Conservation (phyloP, 2,888 invertebrate species). For the Drosophila picticornis region DNA sequence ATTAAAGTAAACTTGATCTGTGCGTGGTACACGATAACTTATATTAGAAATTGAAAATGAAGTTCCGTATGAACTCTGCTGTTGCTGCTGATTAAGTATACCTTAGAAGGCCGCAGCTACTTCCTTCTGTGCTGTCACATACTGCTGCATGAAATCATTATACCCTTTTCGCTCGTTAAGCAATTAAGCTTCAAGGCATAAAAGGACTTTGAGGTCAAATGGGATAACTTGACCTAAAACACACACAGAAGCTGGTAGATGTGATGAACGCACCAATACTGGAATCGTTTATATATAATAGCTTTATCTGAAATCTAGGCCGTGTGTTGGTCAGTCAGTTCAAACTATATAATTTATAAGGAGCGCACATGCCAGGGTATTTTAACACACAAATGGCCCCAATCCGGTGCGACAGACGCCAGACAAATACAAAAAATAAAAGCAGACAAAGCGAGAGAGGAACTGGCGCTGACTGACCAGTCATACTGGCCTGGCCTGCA, state of each 20-base stretch:
- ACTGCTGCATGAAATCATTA: neutral
- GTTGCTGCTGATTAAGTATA: neutral
- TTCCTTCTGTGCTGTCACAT: neutral
- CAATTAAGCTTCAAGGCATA: neutral
- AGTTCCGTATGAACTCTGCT: too few species aligned
- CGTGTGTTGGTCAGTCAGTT: neutral
- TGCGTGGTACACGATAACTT: neutral
- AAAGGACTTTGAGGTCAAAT: constrained; percentile 1
- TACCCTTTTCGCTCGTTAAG: neutral
- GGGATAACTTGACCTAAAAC: constrained; percentile 6
- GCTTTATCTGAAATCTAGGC: neutral
- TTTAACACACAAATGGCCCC: constrained; percentile 58
- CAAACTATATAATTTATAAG: neutral
- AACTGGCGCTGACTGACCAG: constrained; percentile 26
- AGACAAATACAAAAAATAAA: constrained; percentile 76
- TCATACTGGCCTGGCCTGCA: constrained; percentile 26
- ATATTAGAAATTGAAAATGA: neutral
- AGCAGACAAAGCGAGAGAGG: constrained; percentile 54
- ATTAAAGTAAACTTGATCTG: neutral
- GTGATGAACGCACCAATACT: neutral
- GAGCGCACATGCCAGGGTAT: constrained; percentile 39
- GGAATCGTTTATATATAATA: neutral
- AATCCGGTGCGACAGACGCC: constrained; percentile 58
- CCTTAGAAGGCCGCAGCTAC: neutral
- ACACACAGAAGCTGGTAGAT: neutral